Base-by-base conservation (phyloP, 2,797 vertebrate species). In the Pipistrellus kuhlii region DNA sequence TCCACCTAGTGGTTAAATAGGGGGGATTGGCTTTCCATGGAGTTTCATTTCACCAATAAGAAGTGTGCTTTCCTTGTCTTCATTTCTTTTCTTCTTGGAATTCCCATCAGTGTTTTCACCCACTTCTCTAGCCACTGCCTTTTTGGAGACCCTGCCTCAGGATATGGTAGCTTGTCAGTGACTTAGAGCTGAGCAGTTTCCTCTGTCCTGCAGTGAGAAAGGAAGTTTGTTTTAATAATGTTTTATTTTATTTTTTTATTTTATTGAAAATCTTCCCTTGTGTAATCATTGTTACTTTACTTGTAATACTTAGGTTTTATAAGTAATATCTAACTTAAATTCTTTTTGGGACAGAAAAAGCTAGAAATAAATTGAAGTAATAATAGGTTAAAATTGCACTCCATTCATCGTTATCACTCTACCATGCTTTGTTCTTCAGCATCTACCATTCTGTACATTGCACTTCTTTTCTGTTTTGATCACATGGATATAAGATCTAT, bases 221-320 rank as follows among this genome's bases (percentile, higher is more conserved):
- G 27, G 64, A 91, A 71, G 25, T 66, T 9, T 77, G 9, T 94
- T 94, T 93, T 81, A 48, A 27, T 86, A 32, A 83, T 38, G 13
- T 35, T n/a, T n/a, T n/a, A n/a, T n/a, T n/a, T n/a, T n/a, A n/a
- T 64, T 91, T 87, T 64, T 87, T 64, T n/a, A n/a, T 88, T 84
- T 86, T 48, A 9, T 44, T 73, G 32, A 78, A 88, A 78, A 20
- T 64, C 68, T 87, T 91, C 77, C 14, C 44, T 91, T 51, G 15
- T 64, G 0, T 85, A 38, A 75, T n/a, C 9, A 84, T 59, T 77
- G 9, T 51, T 71, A 38, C 46, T 88, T 93, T 76, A 71, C 84
- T 90, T 93, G 55, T 93, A 44, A 69, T 59, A 30, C n/a, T 88
- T 95, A 38, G 57, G 23, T 89, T 95, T 30, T 53, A 0, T 90